Evolutionary conservation across 2,888 invertebrate genomes (phyloP).

Genomic region (Oligia fasciuncula): DNA sequence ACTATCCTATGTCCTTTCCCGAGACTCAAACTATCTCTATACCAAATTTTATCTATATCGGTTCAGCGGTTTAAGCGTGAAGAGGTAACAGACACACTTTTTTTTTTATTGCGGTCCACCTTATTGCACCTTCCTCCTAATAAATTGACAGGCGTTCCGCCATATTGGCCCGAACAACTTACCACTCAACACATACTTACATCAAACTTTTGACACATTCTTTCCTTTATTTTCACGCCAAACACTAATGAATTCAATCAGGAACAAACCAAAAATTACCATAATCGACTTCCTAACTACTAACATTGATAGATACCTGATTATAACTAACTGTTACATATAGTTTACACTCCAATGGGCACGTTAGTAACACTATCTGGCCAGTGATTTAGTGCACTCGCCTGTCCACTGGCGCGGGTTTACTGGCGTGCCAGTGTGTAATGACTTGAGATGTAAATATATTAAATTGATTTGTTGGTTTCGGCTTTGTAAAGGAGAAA

Average conservation of each 20-base stretch:
- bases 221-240: conserved; percentile 16
- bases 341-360: conserved; percentile 37
- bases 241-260: conserved; percentile 41
- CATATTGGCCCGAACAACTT: background rate
- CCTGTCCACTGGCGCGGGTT: conserved; percentile 54
- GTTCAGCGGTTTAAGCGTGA: too few species aligned
- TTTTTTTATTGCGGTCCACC: background rate
- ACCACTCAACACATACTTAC: background rate
- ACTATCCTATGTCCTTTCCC: too few species aligned
- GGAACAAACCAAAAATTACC: conserved; percentile 43
- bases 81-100: too few species aligned
- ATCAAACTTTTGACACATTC: conserved; percentile 2
- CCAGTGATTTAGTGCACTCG: conserved; percentile 55
- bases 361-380: conserved; percentile 57
- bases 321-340: conserved; percentile 45
- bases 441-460: conserved; percentile 59
- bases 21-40: too few species aligned
- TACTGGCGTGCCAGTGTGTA: conserved; percentile 57
- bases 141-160: background rate
- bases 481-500: conserved; percentile 50
- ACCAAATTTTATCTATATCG: too few species aligned
- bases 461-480: conserved; percentile 53
- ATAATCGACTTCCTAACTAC: conserved; percentile 46
- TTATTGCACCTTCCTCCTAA: background rate
- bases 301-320: conserved; percentile 10